phyloP scores from a whole-genome alignment of 1,140 invertebrate species.

The Tribolium castaneum region DNA sequence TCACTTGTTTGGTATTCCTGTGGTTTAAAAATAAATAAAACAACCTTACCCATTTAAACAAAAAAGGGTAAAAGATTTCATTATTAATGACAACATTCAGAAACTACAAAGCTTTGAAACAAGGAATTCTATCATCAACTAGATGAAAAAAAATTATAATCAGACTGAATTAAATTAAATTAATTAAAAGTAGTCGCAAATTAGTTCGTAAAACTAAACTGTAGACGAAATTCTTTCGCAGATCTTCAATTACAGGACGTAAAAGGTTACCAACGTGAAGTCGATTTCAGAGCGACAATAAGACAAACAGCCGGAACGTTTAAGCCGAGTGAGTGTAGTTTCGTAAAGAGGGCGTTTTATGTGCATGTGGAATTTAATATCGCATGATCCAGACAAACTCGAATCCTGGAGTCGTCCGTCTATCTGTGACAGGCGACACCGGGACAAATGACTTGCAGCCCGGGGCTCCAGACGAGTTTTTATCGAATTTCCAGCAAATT shows the following conservation, averaged over 20 bases:
- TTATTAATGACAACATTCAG: too few relatives aligned
- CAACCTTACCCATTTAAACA: too few relatives aligned
- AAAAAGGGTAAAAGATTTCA: too few relatives aligned
- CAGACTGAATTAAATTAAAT: too few relatives aligned
- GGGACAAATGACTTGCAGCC: slow-evolving; percentile 31
- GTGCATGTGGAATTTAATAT: slow-evolving; percentile 53
- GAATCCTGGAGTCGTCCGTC: slow-evolving; percentile 3
- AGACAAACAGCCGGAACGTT: slow-evolving; percentile 48
- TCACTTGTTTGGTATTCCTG: too few relatives aligned
- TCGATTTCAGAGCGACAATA: slow-evolving; percentile 51
- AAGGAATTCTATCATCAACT: too few relatives aligned
- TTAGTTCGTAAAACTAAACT: background rate
- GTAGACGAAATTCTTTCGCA: slow-evolving; percentile 45
- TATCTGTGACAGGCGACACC: slow-evolving; percentile 16
- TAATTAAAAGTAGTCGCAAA: too few relatives aligned
- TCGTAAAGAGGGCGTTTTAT: slow-evolving; percentile 45
- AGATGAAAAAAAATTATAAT: too few relatives aligned
- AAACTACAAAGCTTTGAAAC: too few relatives aligned
- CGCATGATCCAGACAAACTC: slow-evolving; percentile 49
- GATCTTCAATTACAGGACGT: slow-evolving; percentile 51
- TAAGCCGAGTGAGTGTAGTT: slow-evolving; percentile 39
- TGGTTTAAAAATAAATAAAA: too few relatives aligned
- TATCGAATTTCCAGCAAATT: background rate
- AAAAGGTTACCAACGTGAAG: slow-evolving; percentile 45
- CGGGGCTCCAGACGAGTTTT: slow-evolving; percentile 32